Conservation (phyloP, 1,140 invertebrate species). For the Aporrectodea caliginosa region DNA sequence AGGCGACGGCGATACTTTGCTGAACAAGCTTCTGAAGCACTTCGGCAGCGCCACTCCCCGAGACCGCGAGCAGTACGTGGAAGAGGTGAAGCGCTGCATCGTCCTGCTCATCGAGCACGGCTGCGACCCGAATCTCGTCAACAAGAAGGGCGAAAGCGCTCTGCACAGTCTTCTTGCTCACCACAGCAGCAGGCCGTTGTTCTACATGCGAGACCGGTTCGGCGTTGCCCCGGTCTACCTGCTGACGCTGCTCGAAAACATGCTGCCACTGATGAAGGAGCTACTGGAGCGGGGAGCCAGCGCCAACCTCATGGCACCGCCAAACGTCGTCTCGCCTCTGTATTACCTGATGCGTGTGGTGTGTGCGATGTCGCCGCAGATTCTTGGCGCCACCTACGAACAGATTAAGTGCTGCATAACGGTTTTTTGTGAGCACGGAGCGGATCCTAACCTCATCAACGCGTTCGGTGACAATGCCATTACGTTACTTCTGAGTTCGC, state of each 20-base stretch:
- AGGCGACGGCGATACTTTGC: conserved; percentile 31
- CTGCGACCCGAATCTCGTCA: conserved; percentile 30
- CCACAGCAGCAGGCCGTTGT: conserved; percentile 30
- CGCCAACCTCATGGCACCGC: conserved; percentile 32
- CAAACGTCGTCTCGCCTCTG: conserved; percentile 33
- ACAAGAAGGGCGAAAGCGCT: conserved; percentile 33
- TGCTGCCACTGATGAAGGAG: conserved; percentile 23
- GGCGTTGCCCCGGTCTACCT: conserved; percentile 31
- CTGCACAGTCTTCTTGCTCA: conserved; percentile 32
- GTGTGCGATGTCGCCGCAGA: conserved; percentile 32
- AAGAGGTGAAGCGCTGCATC: conserved; percentile 24
- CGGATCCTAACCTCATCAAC: conserved; percentile 33
- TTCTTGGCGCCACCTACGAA: conserved; percentile 25
- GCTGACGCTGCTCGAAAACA: conserved; percentile 26
- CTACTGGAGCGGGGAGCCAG: conserved; percentile 26
- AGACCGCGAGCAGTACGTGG: conserved; percentile 30
- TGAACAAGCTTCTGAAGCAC: conserved; percentile 34
- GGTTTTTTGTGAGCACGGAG: conserved; percentile 24
- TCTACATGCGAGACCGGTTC: conserved; percentile 34
- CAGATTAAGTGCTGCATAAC: conserved; percentile 16
- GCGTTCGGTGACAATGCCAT: conserved; percentile 33
- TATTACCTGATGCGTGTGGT: conserved; percentile 34
- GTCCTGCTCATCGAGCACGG: conserved; percentile 28
- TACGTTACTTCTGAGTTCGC: conserved; percentile 30
- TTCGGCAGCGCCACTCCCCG: conserved; percentile 29